Base-by-base conservation (phyloP, 2,113 vertebrate genomes). In the Aspiorhynchus laticeps region DNA sequence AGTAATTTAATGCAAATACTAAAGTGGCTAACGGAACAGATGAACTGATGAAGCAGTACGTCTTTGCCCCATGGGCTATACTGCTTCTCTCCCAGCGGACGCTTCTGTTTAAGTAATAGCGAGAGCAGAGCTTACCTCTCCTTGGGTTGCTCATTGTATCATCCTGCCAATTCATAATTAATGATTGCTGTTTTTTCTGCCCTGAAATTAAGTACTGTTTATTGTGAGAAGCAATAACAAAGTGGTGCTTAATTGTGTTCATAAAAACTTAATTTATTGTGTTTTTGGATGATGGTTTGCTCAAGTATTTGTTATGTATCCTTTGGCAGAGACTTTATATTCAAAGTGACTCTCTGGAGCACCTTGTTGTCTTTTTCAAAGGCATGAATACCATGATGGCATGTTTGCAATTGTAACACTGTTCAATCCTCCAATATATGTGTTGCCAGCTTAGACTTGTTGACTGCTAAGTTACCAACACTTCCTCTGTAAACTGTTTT, bases 61-160 rank as follows among this genome's bases (percentile, higher is more conserved):
- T 75, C n/a, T 73, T 24, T 67, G 71, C 87, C 83, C 61, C 69
- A 31, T 83, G 87, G 77, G 80, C 69, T 80, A 71, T 33, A 24
- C 61, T 26, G 38, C 76, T 74, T 17, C n/a, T 76, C 73, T 76
- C 38, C 74, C 71, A 41, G 36, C 24, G 36, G 71, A 78, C 19
- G 26, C 75, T 78, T 33, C 31, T 38, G 73, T 83, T 86, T 86
- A 83, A 88, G 85, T 79, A 61, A 80, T 80, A 75, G 67, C 53
- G 46, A 88, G 76, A 89, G 41, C 46, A 84, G 85, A 84, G 75
- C 82, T 89, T 87, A 87, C 88, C 75, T 87, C 65, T 81, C 80
- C 61, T 75, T 84, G 51, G 80, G 74, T 65, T 84, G 43, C 85
- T 24, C 77, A 84, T 67, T 80, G 88, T 85, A 85, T 69, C 59